Evolutionary conservation across 2,888 invertebrate genomes (phyloP).

Genomic region (Tupiocoris notatus): DNA sequence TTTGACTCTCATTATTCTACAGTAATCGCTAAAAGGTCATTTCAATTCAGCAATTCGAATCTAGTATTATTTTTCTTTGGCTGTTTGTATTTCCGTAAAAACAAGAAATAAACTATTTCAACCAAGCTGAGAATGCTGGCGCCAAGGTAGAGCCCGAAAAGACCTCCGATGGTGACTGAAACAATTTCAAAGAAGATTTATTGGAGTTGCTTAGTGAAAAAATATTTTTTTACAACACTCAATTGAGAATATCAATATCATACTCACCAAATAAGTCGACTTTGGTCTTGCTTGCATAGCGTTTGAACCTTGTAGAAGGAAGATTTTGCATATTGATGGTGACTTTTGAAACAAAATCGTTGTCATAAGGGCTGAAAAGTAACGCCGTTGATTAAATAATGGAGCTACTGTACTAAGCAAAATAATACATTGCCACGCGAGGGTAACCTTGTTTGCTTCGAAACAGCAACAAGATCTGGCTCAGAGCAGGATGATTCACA

Average conservation of each 20-base stretch:
- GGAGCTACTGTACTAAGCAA: background rate
- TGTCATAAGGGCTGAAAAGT: background rate
- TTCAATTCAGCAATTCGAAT: no score
- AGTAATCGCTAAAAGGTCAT: no score
- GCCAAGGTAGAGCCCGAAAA: conserved; percentile 20
- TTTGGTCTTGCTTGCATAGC: conserved; percentile 1
- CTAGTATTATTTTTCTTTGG: no score
- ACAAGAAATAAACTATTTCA: conserved; percentile 20
- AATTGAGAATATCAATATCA: no score
- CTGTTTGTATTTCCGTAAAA: conserved; percentile 15
- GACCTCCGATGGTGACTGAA: conserved; percentile 33
- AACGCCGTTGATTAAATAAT: background rate
- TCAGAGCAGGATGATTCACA: conserved; percentile 64
- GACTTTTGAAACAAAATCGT: background rate
- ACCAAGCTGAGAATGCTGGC: conserved; percentile 21
- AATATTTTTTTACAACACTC: no score
- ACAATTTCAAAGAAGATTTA: no score
- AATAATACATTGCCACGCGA: background rate
- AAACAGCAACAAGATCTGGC: conserved; percentile 52
- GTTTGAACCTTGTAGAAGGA: conserved; percentile 30
- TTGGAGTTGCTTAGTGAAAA: no score
- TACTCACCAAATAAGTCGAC: conserved; percentile 14
- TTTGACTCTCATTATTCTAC: no score
- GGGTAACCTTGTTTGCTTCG: conserved; percentile 2
- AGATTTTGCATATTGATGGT: conserved; percentile 21